Evolutionary conservation across 2,113 vertebrate species (phyloP).

Genomic region (Notechis scutatus): DNA sequence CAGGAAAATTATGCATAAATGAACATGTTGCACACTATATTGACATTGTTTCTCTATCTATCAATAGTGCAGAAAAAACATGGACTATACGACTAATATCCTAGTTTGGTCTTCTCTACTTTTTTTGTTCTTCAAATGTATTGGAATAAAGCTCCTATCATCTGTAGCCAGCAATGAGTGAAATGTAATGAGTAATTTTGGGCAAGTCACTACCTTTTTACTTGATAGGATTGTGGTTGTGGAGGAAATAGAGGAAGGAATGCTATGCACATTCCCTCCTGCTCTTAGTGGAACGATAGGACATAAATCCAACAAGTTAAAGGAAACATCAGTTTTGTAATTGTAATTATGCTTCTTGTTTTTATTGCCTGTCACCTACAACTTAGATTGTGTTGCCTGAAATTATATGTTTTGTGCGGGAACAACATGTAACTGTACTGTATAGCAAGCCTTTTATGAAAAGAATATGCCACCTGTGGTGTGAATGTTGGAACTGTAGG

Average conservation of each 20-base stretch:
- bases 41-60: not conserved
- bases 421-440: not conserved
- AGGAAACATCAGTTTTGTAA: not conserved
- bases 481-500: not conserved
- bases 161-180: not conserved
- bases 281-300: not conserved
- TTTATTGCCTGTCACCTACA: not conserved
- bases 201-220: not conserved
- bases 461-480: not conserved
- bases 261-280: not conserved
- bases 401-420: not conserved
- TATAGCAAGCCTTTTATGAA: not conserved
- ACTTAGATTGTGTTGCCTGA: not conserved
- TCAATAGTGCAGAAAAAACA: not conserved
- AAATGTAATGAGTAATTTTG: not conserved
- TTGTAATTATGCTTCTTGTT: not conserved
- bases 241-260: not conserved
- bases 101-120: not conserved
- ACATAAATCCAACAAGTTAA: not conserved
- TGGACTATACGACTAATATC: not conserved
- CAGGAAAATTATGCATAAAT: not conserved
- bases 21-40: not conserved
- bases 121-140: not conserved
- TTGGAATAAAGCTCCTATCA: not conserved
- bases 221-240: not conserved